Conservation (phyloP, 2,888 invertebrate genomes). For the Ellobium chinense region DNA sequence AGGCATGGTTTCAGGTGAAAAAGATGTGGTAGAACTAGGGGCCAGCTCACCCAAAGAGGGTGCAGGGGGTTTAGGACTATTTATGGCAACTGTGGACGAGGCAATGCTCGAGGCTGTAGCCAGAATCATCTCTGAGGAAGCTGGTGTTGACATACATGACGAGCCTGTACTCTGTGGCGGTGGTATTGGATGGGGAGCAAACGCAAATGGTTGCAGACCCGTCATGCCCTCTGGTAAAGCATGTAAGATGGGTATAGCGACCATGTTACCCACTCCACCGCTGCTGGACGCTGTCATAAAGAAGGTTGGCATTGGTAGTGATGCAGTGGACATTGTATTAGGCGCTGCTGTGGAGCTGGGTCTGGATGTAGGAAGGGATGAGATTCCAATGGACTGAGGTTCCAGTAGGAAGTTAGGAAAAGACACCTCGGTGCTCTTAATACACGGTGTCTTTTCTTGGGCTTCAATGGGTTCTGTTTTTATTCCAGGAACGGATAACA, state of each 20-base stretch:
- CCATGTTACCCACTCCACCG: conserved; percentile 32
- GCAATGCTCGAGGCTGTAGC: background rate
- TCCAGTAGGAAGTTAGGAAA: conserved; percentile 31
- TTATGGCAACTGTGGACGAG: background rate
- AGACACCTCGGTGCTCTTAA: background rate
- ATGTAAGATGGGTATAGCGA: conserved; percentile 49
- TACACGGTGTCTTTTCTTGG: background rate
- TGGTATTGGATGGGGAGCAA: conserved; percentile 24
- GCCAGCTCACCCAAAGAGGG: background rate
- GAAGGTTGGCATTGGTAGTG: conserved; percentile 9
- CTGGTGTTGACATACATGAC: background rate
- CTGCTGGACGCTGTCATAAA: conserved; percentile 20
- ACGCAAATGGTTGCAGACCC: conserved; percentile 36
- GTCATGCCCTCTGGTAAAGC: conserved; percentile 40
- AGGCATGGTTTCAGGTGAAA: background rate
- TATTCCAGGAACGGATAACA: conserved; percentile 2
- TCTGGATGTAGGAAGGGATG: background rate
- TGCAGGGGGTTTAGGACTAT: background rate
- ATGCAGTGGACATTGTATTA: background rate
- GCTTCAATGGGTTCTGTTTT: background rate
- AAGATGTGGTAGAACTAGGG: background rate
- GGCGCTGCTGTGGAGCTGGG: background rate
- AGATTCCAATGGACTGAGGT: conserved; percentile 3
- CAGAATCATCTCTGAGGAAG: background rate
- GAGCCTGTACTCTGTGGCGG: background rate